Evolutionary conservation across 2,113 vertebrate genomes (phyloP).

Genomic region (Chelonoidis abingdonii): DNA sequence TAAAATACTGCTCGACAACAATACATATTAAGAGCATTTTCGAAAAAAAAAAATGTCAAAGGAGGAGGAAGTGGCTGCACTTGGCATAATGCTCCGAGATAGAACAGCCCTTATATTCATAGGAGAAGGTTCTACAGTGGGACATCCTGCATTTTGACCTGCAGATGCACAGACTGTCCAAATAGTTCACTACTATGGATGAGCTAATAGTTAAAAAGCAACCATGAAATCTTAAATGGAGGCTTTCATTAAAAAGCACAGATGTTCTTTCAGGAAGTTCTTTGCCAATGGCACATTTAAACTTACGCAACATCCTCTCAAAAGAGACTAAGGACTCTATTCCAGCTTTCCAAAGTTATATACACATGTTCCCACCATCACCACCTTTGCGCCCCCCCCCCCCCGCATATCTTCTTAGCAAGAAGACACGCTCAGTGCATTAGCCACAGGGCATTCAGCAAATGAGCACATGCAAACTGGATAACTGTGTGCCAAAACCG

Average conservation of each 20-base stretch:
- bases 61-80: constrained; percentile 4
- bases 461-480: neutral
- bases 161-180: neutral
- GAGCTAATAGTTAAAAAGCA: constrained; percentile 7
- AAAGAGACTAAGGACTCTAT: constrained; percentile 38
- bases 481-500: accelerated
- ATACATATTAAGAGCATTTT: neutral
- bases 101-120: constrained; percentile 60
- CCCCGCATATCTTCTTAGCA: neutral
- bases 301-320: constrained; percentile 22
- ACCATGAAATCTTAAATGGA: constrained; percentile 26
- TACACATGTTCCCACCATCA: neutral
- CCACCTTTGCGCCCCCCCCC: constrained; percentile 5
- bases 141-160: constrained; percentile 16
- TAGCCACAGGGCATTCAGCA: neutral
- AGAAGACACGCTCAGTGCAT: neutral
- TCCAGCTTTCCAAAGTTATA: neutral
- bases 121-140: neutral
- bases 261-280: constrained; percentile 38
- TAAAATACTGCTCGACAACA: neutral
- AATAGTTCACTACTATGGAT: neutral
- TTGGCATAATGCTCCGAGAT: neutral
- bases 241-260: constrained; percentile 54
- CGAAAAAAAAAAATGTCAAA: neutral
- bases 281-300: constrained; percentile 11